These are phyloP conservation scores for Drosophila gunungcola DNA, from an alignment of 1,140 invertebrate genomes.

Conservation along the genomic window DNA sequence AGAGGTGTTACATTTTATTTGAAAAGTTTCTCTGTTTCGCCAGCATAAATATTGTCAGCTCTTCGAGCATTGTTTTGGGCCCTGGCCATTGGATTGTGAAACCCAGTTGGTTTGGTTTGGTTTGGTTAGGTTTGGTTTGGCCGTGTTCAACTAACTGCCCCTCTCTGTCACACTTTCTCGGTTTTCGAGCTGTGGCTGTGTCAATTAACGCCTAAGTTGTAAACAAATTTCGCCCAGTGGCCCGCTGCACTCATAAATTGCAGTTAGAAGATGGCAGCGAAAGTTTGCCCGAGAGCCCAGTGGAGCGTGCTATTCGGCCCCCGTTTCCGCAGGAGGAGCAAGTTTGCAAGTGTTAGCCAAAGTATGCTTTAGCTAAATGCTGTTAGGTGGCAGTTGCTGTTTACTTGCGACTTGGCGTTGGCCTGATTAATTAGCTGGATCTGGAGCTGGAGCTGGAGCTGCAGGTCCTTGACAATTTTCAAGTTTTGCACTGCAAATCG, in stretches of 20 bases:
- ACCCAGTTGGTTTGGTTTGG: slow-evolving; percentile 48
- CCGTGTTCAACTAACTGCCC: slow-evolving; percentile 18
- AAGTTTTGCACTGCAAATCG: slow-evolving; percentile 45
- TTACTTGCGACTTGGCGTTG: slow-evolving; percentile 69
- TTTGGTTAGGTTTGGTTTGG: slow-evolving; percentile 43
- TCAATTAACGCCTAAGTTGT: slow-evolving; percentile 82
- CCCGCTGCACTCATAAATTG: slow-evolving; percentile 78
- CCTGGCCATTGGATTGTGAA: slow-evolving; percentile 65
- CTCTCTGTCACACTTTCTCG: slow-evolving; percentile 3
- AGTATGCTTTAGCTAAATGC: slow-evolving; percentile 67
- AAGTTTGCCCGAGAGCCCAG: slow-evolving; percentile 39
- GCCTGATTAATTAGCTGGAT: slow-evolving; percentile 54
- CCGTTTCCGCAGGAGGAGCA: slow-evolving; percentile 6
- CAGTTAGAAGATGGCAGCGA: slow-evolving; percentile 65
- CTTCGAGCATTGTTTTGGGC: slow-evolving; percentile 43
- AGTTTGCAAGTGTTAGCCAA: slow-evolving; percentile 61
- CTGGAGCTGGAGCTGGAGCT: slow-evolving; percentile 41
- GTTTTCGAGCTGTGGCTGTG: slow-evolving; percentile 50
- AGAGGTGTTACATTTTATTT: slow-evolving; percentile 79
- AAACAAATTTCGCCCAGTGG: slow-evolving; percentile 76
- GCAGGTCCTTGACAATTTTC: slow-evolving; percentile 37
- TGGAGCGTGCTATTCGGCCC: slow-evolving; percentile 16
- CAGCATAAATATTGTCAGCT: slow-evolving; percentile 63
- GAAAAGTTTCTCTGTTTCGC: slow-evolving; percentile 61
- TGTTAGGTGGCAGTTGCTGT: slow-evolving; percentile 74